Conservation (phyloP, 30 jellyfish, hydroid and myxozoan species). For the Pelagia noctiluca region DNA sequence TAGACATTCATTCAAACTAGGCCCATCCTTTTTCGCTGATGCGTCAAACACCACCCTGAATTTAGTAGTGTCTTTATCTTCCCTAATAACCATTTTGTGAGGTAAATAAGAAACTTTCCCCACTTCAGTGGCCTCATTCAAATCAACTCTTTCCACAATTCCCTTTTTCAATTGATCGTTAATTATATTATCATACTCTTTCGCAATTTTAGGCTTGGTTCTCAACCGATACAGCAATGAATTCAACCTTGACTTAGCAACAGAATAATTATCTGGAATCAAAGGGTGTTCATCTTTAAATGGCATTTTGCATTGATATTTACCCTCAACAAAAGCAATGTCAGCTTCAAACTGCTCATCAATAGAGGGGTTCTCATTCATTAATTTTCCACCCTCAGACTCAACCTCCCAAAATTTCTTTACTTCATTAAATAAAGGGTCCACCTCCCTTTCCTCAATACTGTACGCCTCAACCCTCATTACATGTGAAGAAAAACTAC, state of each 20-base stretch:
- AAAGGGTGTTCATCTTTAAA: neutral
- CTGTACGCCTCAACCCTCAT: neutral
- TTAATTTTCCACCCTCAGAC: neutral
- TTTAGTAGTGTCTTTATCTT: neutral
- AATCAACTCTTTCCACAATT: neutral
- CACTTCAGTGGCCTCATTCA: no score
- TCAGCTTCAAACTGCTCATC: neutral
- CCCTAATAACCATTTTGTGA: no score
- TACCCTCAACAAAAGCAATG: neutral
- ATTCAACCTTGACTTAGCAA: no score
- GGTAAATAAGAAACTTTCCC: no score
- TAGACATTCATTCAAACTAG: no score
- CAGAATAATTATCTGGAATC: no score
- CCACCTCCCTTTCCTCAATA: constrained; percentile 4
- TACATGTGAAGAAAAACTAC: neutral
- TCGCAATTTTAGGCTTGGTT: neutral
- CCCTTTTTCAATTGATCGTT: neutral
- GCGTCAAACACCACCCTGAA: neutral
- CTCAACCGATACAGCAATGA: no score
- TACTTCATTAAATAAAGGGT: neutral
- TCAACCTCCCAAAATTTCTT: constrained; percentile 7
- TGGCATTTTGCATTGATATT: neutral
- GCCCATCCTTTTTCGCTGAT: no score
- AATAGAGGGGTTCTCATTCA: neutral
- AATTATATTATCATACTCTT: neutral